Evolutionary conservation across 2,113 vertebrate species (phyloP), one percentile per base, ranked within the genome.

Genomic region (Octodon degus): DNA sequence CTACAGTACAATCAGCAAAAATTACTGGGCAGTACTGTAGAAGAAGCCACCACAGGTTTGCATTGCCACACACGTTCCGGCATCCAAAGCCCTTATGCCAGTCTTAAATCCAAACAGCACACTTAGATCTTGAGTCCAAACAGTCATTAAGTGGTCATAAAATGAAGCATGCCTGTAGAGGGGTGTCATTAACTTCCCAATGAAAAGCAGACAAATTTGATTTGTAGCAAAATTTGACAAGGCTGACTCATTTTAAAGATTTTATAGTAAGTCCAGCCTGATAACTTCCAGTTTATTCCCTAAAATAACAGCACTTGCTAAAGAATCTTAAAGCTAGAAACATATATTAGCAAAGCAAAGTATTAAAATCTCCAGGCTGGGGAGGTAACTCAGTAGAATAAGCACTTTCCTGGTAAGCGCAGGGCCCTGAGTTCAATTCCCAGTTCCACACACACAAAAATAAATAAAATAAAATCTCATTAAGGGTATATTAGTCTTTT

Each of bases 191-290:
- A 76, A 83, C 25, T 62, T 92, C 43, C 90, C 53, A 58, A 19
- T 68, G 17, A 89, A 53, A 87, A 50, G 34, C 2, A 79, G 32
- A 93, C 8, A 74, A 27, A 89, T 83, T 83, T 89, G 62, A 55
- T 80, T 63, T 47, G 25, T 37, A 70, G 30, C 79, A 83, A 96
- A 94, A 90, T 93, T 93, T 19, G 79, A 37, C 67, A 43, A 83
- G 37, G 60, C 1, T 3, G n/a, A 70, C 10, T 88, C 22, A 89
- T 91, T 83, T 83, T 6, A 55, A 96, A 89, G 19, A 89, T 91
- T 95, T 96, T 86, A 72, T 32, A 85, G 11, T 79, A 79, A 89
- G 12, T 43, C 1, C 93, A 10, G 11, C 25, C 86, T 79, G 43
- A 90, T 7, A n/a, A 79, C 55, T 90, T 94, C 86, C 9, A 86